Evolutionary conservation across 1,140 invertebrate species (phyloP), one percentile per base, ranked within the genome.

Genomic region (Glomeris maerens): DNA sequence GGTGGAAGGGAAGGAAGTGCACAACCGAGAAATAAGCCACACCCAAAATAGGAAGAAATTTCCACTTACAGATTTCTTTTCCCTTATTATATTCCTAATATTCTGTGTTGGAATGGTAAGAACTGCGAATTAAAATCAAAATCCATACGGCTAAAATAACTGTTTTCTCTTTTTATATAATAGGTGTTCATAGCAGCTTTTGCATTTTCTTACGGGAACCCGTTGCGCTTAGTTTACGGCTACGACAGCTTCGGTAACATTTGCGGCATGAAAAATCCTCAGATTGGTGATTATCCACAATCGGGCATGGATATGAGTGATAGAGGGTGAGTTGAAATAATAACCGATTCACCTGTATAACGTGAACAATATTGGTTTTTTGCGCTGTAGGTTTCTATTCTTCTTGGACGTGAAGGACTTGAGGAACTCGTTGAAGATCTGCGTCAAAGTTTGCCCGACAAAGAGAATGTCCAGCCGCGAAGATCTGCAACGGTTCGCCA

Each of bases 191-290:
- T 93, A 53, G 84, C 86, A 13, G 80, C 78, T 4, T 91, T 91
- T 70, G 83, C 88, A 1, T 79, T 91, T 63, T 80, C 85, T 5
- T 87, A 88, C 69, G 89, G 90, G 0, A 87, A 88, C 70, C 87
- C 88, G 2, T 66, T 81, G 56, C 74, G 88, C 53, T 73, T 94
- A 3, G 80, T 91, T 51, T 87, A 91, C 74, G 90, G 91, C 40
- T 91, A 87, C 68, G 90, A 96, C 65, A 91, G 86, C 55, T 94
- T 88, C 73, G 90, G 90, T n/a, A 94, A 95, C 66, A 89, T 85
- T 27, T 96, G 91, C 69, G 89, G 89, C 22, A 78, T 83, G 40
- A 78, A 80, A 56, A 78, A 78, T 53, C 84, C 86, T 64, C 76
- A 78, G 53, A 78, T 86, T 53, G 76, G 76, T 26, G 78, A 79